Percentiles rank a stretch among this genome's conserved stretches.
Conservation (phyloP, 2,113 vertebrate genomes). For the Chloroceryle aenea region DNA sequence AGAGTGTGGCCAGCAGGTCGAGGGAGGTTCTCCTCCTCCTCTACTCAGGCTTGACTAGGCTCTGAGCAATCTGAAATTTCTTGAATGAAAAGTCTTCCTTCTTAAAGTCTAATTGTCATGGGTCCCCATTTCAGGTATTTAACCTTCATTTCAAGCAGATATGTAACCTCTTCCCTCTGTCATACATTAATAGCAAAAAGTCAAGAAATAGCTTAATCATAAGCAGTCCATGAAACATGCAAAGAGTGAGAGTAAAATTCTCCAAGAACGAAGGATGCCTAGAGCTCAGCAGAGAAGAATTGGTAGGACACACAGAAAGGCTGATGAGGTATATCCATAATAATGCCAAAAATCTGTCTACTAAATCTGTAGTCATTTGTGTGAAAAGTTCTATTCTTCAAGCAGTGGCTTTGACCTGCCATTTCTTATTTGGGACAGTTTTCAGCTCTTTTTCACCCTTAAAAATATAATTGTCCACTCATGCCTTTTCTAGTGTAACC, state of each 20-base stretch:
- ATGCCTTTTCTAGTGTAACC: background rate
- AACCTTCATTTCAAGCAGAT: background rate
- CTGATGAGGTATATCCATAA: background rate
- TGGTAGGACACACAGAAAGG: background rate
- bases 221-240: background rate
- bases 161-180: background rate
- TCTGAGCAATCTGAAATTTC: too few relatives aligned
- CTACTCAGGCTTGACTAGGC: too few relatives aligned
- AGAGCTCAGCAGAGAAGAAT: background rate
- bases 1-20: too few relatives aligned
- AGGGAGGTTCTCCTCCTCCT: too few relatives aligned
- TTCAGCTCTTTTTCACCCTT: background rate
- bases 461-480: background rate
- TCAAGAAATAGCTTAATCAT: background rate
- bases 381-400: background rate
- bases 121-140: background rate
- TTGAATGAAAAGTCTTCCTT: background rate
- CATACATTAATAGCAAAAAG: background rate
- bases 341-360: background rate
- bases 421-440: background rate
- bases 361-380: background rate
- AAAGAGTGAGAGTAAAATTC: background rate
- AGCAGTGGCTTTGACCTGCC: background rate
- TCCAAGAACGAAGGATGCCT: background rate
- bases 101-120: background rate